Percentiles rank a stretch among this genome's conserved stretches.
These are phyloP conservation scores for Microtus richardsoni DNA, from an alignment of 2,113 vertebrate species.

Conservation along the genomic window DNA sequence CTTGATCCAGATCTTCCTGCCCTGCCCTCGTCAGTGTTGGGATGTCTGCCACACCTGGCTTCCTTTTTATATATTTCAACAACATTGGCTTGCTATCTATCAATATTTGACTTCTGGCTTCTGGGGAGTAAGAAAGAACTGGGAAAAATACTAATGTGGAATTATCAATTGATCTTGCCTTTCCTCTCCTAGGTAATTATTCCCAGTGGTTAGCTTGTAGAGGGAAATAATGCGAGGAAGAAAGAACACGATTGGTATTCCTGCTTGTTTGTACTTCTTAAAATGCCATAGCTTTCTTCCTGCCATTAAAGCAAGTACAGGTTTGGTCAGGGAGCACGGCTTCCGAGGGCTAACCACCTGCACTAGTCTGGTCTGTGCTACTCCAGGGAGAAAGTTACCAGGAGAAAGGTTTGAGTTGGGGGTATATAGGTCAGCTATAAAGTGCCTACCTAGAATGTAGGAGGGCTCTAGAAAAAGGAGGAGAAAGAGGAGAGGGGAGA, in stretches of 20 bases:
- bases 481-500: too few relatives aligned
- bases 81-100: not conserved
- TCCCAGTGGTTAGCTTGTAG: not conserved
- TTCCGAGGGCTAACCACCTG: not conserved
- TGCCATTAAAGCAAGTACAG: not conserved
- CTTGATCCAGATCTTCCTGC: not conserved
- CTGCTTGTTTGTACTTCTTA: not conserved
- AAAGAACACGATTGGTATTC: not conserved
- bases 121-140: not conserved
- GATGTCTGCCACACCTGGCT: not conserved
- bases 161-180: not conserved
- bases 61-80: not conserved
- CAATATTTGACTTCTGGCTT: not conserved
- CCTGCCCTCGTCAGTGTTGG: too few relatives aligned
- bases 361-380: not conserved
- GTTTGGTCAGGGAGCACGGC: not conserved
- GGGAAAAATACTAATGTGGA: not conserved
- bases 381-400: not conserved
- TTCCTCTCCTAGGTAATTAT: not conserved
- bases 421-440: not conserved
- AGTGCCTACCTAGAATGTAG: not conserved
- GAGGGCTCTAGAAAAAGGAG: not conserved
- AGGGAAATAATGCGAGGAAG: not conserved
- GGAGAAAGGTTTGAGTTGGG: not conserved
- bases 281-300: not conserved